Conservation (phyloP, 1,140 invertebrate species). For the Drosophila teissieri region DNA sequence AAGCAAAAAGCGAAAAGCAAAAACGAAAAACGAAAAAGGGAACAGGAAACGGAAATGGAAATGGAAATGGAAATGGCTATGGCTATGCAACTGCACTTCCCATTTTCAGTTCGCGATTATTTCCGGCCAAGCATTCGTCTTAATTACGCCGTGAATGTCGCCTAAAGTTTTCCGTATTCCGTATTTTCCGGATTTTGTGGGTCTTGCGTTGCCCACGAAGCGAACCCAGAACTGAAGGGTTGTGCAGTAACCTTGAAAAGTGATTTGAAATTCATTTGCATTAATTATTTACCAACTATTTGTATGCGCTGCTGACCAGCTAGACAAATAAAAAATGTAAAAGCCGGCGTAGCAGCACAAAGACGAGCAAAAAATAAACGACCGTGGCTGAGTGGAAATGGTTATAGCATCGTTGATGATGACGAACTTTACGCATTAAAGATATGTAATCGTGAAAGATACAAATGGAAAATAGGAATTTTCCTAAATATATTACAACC, state of each 20-base stretch:
- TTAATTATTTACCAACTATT: conserved; percentile 74
- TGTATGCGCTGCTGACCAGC: conserved; percentile 54
- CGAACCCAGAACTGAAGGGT: conserved; percentile 3
- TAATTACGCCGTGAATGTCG: conserved; percentile 65
- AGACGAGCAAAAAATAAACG: neutral
- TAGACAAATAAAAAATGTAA: conserved; percentile 57
- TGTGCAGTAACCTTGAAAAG: conserved; percentile 69
- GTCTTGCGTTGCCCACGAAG: conserved; percentile 1
- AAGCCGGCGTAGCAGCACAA: conserved; percentile 12
- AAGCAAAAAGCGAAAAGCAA: neutral
- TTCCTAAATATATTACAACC: too few species aligned
- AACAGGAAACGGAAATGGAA: conserved; percentile 27
- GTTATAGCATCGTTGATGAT: neutral
- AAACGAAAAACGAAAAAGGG: neutral
- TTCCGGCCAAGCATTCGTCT: conserved; percentile 52
- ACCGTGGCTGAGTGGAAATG: too few species aligned
- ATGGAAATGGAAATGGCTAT: conserved; percentile 3
- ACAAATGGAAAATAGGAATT: too few species aligned
- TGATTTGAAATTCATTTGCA: conserved; percentile 76
- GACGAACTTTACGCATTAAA: too few species aligned
- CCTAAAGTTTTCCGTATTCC: conserved; percentile 24
- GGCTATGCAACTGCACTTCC: conserved; percentile 2
- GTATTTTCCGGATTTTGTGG: conserved; percentile 33
- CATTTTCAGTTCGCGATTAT: conserved; percentile 20
- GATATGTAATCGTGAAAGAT: too few species aligned